A percentile compares a stretch with the other conserved stretches of the same genome.
These are phyloP conservation scores for Rhingia campestris DNA, from an alignment of 2,888 invertebrate species.

Conservation along the genomic window DNA sequence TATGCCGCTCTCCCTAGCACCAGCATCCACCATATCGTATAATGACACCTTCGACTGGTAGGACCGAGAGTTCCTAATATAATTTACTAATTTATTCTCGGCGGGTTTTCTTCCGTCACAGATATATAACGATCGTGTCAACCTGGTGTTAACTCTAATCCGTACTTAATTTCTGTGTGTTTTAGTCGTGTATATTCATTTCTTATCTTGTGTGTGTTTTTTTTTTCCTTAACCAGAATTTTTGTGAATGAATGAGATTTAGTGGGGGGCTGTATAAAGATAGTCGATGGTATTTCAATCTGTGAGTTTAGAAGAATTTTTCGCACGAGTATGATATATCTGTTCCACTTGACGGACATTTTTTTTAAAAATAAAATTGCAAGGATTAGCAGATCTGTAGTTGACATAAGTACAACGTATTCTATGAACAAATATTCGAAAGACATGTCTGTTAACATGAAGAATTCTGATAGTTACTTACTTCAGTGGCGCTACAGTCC, in stretches of 20 bases:
- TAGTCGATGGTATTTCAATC: slow-evolving; percentile 9
- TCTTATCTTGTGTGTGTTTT: slow-evolving; percentile 1
- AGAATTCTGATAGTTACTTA: too few relatives aligned
- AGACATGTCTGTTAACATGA: too few relatives aligned
- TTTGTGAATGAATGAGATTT: slow-evolving; percentile 56
- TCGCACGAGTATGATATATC: too few relatives aligned
- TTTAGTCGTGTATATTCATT: slow-evolving; percentile 4
- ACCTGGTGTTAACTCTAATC: slow-evolving; percentile 42
- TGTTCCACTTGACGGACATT: too few relatives aligned
- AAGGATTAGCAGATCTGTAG: too few relatives aligned
- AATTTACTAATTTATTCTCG: slow-evolving; percentile 64
- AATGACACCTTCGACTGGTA: slow-evolving; percentile 43
- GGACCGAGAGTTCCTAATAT: slow-evolving; percentile 39
- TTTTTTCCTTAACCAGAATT: slow-evolving; percentile 5
- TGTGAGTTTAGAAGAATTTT: not conserved
- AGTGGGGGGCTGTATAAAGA: not conserved
- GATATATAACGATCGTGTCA: slow-evolving; percentile 29
- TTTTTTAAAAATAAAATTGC: too few relatives aligned
- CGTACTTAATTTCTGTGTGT: slow-evolving; percentile 2
- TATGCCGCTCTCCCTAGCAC: slow-evolving; percentile 16
- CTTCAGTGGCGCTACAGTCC: too few relatives aligned
- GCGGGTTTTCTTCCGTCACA: slow-evolving; percentile 21
- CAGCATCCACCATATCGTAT: slow-evolving; percentile 1
- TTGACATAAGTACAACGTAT: too few relatives aligned
- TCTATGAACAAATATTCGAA: too few relatives aligned